These are phyloP conservation scores for Leptobrachium ailaonicum DNA, from an alignment of 2,113 vertebrate species.

Conservation along the genomic window DNA sequence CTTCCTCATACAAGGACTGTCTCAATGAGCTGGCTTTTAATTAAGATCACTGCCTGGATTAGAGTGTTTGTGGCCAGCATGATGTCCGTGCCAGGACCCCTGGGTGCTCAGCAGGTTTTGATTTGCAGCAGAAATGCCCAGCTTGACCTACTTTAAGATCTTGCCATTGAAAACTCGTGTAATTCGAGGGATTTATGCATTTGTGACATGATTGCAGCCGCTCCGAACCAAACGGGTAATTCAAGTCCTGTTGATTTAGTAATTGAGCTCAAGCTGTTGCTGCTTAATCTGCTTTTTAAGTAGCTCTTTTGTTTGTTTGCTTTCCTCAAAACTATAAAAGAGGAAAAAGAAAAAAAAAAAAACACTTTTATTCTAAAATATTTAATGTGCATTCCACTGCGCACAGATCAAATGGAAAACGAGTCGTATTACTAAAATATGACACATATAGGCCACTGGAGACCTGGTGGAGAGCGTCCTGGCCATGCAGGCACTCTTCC, in stretches of 20 bases:
- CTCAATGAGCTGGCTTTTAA: slow-evolving; percentile 37
- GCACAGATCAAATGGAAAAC: too few species aligned
- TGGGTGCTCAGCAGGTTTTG: slow-evolving; percentile 22
- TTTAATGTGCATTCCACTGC: too few species aligned
- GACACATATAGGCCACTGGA: too few species aligned
- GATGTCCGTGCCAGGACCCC: slow-evolving; percentile 36
- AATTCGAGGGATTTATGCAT: slow-evolving; percentile 41
- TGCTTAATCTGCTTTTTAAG: slow-evolving; percentile 25
- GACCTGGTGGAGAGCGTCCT: too few species aligned
- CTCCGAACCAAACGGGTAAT: slow-evolving; percentile 19
- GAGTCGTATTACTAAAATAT: too few species aligned
- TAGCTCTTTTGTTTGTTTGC: slow-evolving; percentile 10
- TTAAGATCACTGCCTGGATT: slow-evolving; percentile 17
- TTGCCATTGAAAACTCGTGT: slow-evolving; percentile 26
- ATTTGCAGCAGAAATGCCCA: slow-evolving; percentile 15
- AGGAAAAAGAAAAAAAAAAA: too few species aligned
- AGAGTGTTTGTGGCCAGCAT: slow-evolving; percentile 34
- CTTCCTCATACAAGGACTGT: not conserved
- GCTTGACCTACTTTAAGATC: slow-evolving; percentile 28
- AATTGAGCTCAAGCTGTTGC: slow-evolving; percentile 48
- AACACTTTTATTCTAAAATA: too few species aligned
- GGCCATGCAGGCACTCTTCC: too few species aligned
- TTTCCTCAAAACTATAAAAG: not conserved
- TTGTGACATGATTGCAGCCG: slow-evolving; percentile 36
- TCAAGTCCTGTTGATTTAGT: slow-evolving; percentile 39